Evolutionary conservation across 1,140 invertebrate genomes (phyloP).

Genomic region (Macrocentrus cingulum): DNA sequence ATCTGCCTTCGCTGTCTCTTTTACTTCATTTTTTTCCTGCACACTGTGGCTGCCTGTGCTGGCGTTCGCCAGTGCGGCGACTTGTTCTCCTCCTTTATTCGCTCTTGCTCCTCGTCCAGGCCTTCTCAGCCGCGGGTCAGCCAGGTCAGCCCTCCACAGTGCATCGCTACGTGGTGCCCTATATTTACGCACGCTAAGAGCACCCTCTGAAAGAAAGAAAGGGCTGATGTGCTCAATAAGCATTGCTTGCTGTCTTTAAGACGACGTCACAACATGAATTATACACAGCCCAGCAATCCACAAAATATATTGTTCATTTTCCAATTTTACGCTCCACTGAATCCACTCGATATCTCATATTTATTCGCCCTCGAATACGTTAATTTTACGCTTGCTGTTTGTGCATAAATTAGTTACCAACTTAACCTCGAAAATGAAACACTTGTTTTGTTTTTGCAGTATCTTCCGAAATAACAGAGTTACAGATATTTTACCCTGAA

Average conservation of each 20-base stretch:
- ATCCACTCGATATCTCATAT: neutral
- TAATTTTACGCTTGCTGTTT: too few species aligned
- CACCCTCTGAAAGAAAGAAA: conserved; percentile 36
- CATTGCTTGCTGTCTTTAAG: conserved; percentile 20
- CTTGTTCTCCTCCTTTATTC: conserved; percentile 28
- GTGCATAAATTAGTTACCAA: too few species aligned
- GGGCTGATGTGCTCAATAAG: conserved; percentile 40
- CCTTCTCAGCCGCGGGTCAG: conserved; percentile 37
- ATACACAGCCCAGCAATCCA: neutral
- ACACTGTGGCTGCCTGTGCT: conserved; percentile 8
- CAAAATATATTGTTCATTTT: conserved; percentile 7
- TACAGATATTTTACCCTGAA: too few species aligned
- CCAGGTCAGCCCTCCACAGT: conserved; percentile 43
- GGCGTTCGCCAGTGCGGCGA: conserved; percentile 25
- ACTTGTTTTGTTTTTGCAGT: too few species aligned
- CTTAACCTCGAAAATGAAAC: too few species aligned
- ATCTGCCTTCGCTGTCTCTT: conserved; percentile 20
- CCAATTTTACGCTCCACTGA: neutral
- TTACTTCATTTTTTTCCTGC: conserved; percentile 18
- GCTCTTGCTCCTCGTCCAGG: conserved; percentile 15
- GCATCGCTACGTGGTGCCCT: conserved; percentile 46
- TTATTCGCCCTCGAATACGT: too few species aligned
- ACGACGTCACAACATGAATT: conserved; percentile 10
- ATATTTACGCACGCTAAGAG: conserved; percentile 50
- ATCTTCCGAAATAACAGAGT: neutral